Evolutionary conservation across 2,797 vertebrate genomes (phyloP), one percentile per base, ranked within the genome.

Genomic region (Lateolabrax maculatus): DNA sequence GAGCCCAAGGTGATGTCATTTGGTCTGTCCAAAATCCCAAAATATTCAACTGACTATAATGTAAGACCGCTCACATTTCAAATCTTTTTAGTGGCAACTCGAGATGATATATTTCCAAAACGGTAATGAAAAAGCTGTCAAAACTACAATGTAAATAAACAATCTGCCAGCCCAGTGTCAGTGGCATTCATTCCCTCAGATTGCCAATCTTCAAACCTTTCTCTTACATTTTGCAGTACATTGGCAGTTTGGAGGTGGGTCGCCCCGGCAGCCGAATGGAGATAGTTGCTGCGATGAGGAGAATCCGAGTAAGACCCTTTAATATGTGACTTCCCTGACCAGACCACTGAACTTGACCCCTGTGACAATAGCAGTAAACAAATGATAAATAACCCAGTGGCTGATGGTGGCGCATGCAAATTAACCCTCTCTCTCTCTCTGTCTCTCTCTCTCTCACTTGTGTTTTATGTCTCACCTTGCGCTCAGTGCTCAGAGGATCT

Each of bases 251-350:
- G 95, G 98, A 99, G 86, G 98, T 99, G 66, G 97, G 97, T 0
- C 95, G 98, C 46, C 98, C 98, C 0, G 97, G 97, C 90, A 99
- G 97, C 94, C 94, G 98, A 18, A 97, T 99, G 94, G 98, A 99
- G 94, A 99, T 99, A 2, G 97, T 99, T 69, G 98, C 97, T 0
- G 97, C 98, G 15, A 99, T 99, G 98, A 95, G 98, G 79, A 93
- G 97, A 88, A 99, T 99, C 85, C 93, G 98, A 95, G 98, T 99
- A 95, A 97, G 98, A 80, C 19, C 39, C 16, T 56, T 65, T 6
- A 51, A 74, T 18, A 13, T 57, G 23, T 52, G 41, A 73, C 58
- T 53, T 31, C 43, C 15, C 44, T 70, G 39, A 62, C 1, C 37
- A 62, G 31, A 52, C 56, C 3, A 6, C 48, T 80, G 48, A 55